These are phyloP conservation scores for Pipistrellus kuhlii DNA, from an alignment of 2,797 vertebrate species.

Conservation along the genomic window DNA sequence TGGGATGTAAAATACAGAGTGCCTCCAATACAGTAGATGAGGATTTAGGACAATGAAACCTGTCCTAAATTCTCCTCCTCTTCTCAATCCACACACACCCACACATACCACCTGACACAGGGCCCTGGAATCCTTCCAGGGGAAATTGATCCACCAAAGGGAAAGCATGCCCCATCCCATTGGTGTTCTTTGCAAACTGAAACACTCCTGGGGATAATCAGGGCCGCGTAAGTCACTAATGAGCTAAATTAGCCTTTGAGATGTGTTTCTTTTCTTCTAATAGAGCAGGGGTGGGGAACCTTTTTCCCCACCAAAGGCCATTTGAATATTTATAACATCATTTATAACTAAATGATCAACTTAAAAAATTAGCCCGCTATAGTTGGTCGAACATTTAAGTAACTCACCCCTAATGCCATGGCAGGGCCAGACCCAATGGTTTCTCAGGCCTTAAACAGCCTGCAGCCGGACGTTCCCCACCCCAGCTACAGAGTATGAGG, in stretches of 20 bases:
- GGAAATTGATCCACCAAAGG: neutral
- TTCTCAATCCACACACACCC: neutral
- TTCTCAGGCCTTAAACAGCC: too few relatives aligned
- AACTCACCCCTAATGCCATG: too few relatives aligned
- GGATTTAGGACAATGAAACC: neutral
- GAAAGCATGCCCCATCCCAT: neutral
- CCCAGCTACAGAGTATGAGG: neutral
- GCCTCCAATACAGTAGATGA: neutral
- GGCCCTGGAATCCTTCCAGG: neutral
- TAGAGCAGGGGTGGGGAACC: too few relatives aligned
- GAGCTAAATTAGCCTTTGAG: neutral
- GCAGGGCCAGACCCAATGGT: too few relatives aligned
- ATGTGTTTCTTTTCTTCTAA: neutral
- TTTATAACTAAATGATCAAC: too few relatives aligned
- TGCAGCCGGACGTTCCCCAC: too few relatives aligned
- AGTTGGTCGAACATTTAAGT: too few relatives aligned
- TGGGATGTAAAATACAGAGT: neutral
- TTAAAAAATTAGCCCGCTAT: too few relatives aligned
- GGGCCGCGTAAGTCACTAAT: neutral
- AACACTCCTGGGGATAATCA: neutral
- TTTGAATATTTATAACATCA: too few relatives aligned
- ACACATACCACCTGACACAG: neutral
- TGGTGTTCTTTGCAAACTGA: slow-evolving; percentile 15
- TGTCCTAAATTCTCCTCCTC: neutral
- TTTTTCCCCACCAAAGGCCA: too few relatives aligned